phyloP scores from a whole-genome alignment of 2,888 invertebrate genomes.

The Lepidocyrtoides sp. region DNA sequence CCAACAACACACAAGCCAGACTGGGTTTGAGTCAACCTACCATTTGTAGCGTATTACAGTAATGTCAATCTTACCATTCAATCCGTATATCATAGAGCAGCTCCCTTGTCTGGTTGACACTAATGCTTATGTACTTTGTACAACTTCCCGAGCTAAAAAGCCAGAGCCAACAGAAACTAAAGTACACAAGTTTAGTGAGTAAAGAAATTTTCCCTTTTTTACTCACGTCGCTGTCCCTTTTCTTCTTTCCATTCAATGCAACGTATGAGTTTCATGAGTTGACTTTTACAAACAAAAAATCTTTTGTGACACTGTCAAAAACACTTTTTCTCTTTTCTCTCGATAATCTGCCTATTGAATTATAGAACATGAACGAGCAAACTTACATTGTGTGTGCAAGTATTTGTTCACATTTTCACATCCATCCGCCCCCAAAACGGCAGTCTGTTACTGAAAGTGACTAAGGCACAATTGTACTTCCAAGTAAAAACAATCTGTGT shows the following conservation, averaged over 20 bases:
- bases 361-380: conserved; percentile 61
- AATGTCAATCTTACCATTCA: conserved; percentile 75
- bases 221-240: not conserved
- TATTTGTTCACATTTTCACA: too few relatives aligned
- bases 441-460: not conserved
- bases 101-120: not conserved
- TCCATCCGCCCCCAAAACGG: not conserved
- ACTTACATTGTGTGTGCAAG: not conserved
- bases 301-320: conserved; percentile 74
- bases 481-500: too few relatives aligned
- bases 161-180: not conserved
- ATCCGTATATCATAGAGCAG: conserved; percentile 56
- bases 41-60: conserved; percentile 74
- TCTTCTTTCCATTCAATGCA: not conserved
- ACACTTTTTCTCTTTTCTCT: conserved; percentile 63
- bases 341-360: conserved; percentile 71
- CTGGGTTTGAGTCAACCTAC: conserved; percentile 65
- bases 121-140: conserved; percentile 13
- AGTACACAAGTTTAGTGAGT: conserved; percentile 14
- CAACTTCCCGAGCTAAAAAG: conserved; percentile 29
- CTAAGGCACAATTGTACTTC: not conserved
- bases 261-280: conserved; percentile 62
- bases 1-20: too few relatives aligned
- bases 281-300: conserved; percentile 71
- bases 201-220: conserved; percentile 56